Base-by-base conservation (phyloP, 2,113 vertebrate genomes). In the Nothocercus nigrocapillus region DNA sequence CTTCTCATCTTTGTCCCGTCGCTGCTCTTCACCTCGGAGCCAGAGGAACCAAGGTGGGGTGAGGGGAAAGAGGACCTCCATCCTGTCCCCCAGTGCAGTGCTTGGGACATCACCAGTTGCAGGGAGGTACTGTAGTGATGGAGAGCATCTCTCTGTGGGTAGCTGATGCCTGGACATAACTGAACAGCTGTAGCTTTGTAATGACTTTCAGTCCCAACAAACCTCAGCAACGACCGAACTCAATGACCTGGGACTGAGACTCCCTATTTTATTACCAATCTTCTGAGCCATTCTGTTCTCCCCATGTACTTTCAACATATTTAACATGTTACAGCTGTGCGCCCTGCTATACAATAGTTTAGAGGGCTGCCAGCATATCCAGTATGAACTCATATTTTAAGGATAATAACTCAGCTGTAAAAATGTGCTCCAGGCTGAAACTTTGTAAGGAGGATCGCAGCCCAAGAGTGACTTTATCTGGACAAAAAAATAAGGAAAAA, bases 321-420 rank as follows among this genome's bases (percentile, higher is more conserved):
- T 95, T 96, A 92, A 92, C 85, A 12, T 73, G 76, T 49, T 92
- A 76, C 70, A 94, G 85, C 84, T 85, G 79, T 89, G 53, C 83
- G 78, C 28, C 7, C 44, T 93, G 62, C 78, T 90, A 40, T 90
- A 81, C 87, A 80, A 70, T 82, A 58, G 84, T 92, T 86, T 34
- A 82, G 85, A 85, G 28, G n/a, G 11, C 77, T 93, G 80, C 86
- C 93, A 95, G 91, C 64, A 78, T 94, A 97, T 96, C 81, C 72
- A 73, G 54, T 85, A 42, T 66, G 76, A 96, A 94, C 93, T 95
- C 9, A 54, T 88, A 89, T 93, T 95, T 93, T 94, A 68, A 91
- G 91, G 82, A 94, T 95, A 93, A 93, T 95, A 87, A 95, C 15
- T 96, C 61, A 85, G 72, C 79, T 93, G 53, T 91, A 89, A 97